These are phyloP conservation scores for Lipophrys pholis DNA, from an alignment of 2,113 vertebrate species.

Conservation along the genomic window DNA sequence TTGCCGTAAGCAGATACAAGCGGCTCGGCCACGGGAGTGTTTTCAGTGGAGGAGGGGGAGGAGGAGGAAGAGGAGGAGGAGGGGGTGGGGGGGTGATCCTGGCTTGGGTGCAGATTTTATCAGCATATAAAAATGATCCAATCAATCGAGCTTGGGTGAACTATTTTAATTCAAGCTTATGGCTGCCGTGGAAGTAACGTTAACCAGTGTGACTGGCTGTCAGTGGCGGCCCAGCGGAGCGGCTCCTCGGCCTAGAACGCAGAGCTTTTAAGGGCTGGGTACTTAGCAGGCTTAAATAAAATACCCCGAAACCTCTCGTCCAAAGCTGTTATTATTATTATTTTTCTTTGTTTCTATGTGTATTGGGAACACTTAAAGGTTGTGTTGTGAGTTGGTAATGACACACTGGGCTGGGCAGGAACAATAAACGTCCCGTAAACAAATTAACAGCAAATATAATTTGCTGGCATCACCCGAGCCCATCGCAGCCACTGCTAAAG, in stretches of 20 bases:
- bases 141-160: not conserved
- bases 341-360: too few relatives aligned
- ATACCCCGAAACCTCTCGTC: too few relatives aligned
- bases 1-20: conserved; percentile 16
- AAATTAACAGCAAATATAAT: conserved; percentile 39
- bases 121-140: not conserved
- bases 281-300: too few relatives aligned
- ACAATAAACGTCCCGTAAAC: conserved; percentile 59
- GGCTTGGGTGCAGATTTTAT: too few relatives aligned
- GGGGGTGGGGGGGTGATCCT: too few relatives aligned
- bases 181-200: conserved; percentile 33
- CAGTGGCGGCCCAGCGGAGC: conserved; percentile 59
- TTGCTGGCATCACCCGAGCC: not conserved
- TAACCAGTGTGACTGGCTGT: conserved; percentile 27
- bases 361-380: too few relatives aligned
- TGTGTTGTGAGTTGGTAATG: conserved; percentile 39
- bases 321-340: too few relatives aligned
- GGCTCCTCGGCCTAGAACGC: conserved; percentile 56
- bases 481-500: not conserved
- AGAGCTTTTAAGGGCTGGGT: not conserved
- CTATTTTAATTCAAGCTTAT: conserved; percentile 8
- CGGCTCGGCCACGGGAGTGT: not conserved
- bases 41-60: not conserved
- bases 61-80: too few relatives aligned
- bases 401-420: conserved; percentile 66